Base-by-base conservation (phyloP, 2,113 vertebrate genomes). In the Corythornis vintsioides region DNA sequence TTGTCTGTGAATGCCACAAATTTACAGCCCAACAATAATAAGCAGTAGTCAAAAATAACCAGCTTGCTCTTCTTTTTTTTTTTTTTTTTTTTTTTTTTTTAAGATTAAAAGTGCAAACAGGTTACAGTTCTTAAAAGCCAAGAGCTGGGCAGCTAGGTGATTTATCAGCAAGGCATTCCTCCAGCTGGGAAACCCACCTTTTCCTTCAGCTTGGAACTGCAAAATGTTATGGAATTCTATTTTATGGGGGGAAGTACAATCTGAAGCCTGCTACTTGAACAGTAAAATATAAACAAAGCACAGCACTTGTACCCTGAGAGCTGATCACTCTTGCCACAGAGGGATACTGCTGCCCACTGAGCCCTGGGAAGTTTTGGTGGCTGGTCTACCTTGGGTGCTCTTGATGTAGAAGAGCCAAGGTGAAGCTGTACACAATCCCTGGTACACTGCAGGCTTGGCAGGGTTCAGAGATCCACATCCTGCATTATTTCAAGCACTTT, bases 221-320 rank as follows among this genome's bases (percentile, higher is more conserved):
- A 33, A 42, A 78, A 73, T 59, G 12, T 71, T 47, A 70, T 3
- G 57, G 12, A 20, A 29, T 61, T 63, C 38, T 59, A 20, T 15
- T 28, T 15, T 65, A 55, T 50, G 79, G 84, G 70, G 70, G 66
- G 65, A 64, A 84, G 26, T 59, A 63, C 31, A 35, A n/a, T 26
- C 45, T 18, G 33, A 11, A 78, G 10, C 24, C 45, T 75, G 20
- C n/a, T 71, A 31, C 22, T 17, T 42, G 42, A 38, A 31, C 47
- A 64, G 20, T 64, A 61, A 70, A 64, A 35, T 25, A 45, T 67
- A 71, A 79, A 53, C 0, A 0, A n/a, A 76, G 7, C 2, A 6
- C 1, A 3, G 21, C 0, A 0, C 13, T 81, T 28, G 15, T 22
- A 57, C n/a, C 38, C 29, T 0, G 1, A 72, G 29, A 67, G 9